These are phyloP conservation scores for Amblyornis subalaris DNA, from an alignment of 2,113 vertebrate genomes.

Conservation along the genomic window DNA sequence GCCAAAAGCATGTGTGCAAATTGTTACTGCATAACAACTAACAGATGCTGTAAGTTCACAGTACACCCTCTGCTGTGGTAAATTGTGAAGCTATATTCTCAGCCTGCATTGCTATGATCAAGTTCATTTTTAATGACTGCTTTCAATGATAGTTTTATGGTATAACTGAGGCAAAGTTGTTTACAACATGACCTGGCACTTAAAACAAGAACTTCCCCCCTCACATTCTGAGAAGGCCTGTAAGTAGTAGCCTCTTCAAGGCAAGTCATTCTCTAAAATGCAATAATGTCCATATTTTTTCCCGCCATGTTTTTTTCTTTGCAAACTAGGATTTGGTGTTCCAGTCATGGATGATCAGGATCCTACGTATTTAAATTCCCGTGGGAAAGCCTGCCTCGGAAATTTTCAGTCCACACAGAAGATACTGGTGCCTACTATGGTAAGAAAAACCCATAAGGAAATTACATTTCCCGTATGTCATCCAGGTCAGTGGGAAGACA, in stretches of 20 bases:
- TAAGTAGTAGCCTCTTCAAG: neutral
- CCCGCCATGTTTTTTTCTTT: neutral
- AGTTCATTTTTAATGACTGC: neutral
- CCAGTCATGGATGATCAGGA: neutral
- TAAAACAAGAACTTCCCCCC: rapidly evolving
- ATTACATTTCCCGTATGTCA: neutral
- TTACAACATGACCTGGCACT: neutral
- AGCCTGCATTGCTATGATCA: neutral
- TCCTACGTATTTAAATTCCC: neutral
- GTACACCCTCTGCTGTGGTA: neutral
- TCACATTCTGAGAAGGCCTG: neutral
- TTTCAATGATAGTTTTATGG: neutral
- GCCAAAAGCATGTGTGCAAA: neutral
- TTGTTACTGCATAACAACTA: neutral
- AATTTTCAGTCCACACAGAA: neutral
- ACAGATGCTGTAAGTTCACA: neutral
- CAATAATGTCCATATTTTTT: neutral
- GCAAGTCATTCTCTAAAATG: neutral
- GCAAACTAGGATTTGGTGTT: neutral
- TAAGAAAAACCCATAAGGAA: neutral
- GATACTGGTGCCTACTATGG: neutral
- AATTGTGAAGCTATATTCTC: neutral
- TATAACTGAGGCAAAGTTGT: neutral
- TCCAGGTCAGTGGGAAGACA: neutral
- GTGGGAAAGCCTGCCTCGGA: neutral